Evolutionary conservation across 2,113 vertebrate genomes (phyloP), one percentile per base, ranked within the genome.

Genomic region (Otus sunia): DNA sequence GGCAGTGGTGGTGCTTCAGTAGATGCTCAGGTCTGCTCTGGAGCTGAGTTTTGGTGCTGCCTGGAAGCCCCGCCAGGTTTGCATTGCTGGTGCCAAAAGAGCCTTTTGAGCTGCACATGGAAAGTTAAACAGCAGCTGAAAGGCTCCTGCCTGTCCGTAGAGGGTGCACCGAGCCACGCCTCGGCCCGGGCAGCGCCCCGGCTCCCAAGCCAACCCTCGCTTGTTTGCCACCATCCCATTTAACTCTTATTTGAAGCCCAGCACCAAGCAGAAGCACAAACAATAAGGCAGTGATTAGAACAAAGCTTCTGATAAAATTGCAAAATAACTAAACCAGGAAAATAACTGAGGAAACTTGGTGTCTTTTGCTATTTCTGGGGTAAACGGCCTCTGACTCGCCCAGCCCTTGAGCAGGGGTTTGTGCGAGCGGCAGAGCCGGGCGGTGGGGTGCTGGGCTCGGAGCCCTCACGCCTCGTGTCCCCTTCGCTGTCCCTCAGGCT

Each of bases 401-500:
- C 47, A 5, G 0, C 4, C 36, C 21, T 27, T 2, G 22, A 45
- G 26, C 34, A 1, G 39, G 15, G 73, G 22, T 69, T 30, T 19
- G 49, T 15, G 64, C 2, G 6, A 21, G 89, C 0, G 1, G 32
- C 5, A 17, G 4, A 58, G 34, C 52, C 2, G 0, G 0, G 14
- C 5, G 10, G 9, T 0, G 5, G 52, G 20, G 15, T 39, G 75
- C 39, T 30, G 78, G 6, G 47, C n/a, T n/a, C 7, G 0, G 85
- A 36, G 23, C 34, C n/a, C 8, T 20, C 56, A 3, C 76, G 5
- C 0, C 0, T 10, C 15, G n/a, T 66, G 74, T 59, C 53, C 19
- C 11, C 13, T 10, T 7, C 0, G 0, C 36, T 77, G 41, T 75
- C 68, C 43, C 14, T 15, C 92, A 98, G 98, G 66, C 85, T 98